Conservation (phyloP, 30 jellyfish, hydroid and myxozoan genomes). For the Hydractinia echinata region DNA sequence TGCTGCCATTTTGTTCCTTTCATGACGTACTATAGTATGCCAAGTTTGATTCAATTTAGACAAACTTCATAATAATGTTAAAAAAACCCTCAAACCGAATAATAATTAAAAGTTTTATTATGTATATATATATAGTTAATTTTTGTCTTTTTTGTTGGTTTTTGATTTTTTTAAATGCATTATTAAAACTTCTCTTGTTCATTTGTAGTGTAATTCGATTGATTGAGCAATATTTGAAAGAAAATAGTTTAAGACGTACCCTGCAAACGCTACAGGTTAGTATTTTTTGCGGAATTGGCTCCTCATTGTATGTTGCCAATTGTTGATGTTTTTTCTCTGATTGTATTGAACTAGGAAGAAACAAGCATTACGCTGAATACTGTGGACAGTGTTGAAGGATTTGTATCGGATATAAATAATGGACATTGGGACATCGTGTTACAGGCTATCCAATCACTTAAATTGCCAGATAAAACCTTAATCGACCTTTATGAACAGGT, state of each 20-base stretch:
- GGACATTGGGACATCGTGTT: constrained; percentile 98
- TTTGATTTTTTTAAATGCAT: not conserved
- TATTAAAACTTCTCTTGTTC: not conserved
- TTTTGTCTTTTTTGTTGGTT: not conserved
- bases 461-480: constrained; percentile 77
- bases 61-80: too few relatives aligned
- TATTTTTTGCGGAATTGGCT: not conserved
- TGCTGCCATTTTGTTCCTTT: too few relatives aligned
- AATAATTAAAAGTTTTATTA: not conserved
- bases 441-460: constrained; percentile 81
- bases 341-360: constrained; percentile 56
- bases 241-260: constrained; percentile 65
- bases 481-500: constrained; percentile 93
- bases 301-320: not conserved
- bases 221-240: constrained; percentile 79
- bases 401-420: constrained; percentile 78
- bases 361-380: constrained; percentile 80
- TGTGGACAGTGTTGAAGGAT: constrained; percentile 82
- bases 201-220: constrained; percentile 69
- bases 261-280: constrained; percentile 78
- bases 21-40: too few relatives aligned
- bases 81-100: not conserved
- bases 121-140: not conserved
- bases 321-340: not conserved
- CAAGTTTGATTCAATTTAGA: too few relatives aligned